Evolutionary conservation across 2,888 invertebrate species (phyloP), one percentile per base, ranked within the genome.

Genomic region (Ophion slaviceki): DNA sequence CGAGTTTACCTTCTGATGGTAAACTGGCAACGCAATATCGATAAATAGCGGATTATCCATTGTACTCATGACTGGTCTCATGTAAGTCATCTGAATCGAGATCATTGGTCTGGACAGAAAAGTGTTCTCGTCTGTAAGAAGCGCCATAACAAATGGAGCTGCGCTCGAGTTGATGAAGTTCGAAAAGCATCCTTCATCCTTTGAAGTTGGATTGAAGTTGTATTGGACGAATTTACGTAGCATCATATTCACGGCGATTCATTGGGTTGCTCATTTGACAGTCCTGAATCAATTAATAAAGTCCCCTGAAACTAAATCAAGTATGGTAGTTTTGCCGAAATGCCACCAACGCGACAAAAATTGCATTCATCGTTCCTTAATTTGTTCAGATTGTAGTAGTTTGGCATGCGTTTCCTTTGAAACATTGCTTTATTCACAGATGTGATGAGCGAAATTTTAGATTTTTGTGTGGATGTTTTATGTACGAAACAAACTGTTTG

Each of bases 1-100:
- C 17, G 17, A 62, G 28, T 57, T 67, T 57, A 20, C 61, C 36
- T 14, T 53, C 57, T 57, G 53, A 76, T 53, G 66, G n/a, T 57
- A 8, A 32, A 20, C 11, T 17, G 28, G 8, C 28, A 64, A 32
- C 14, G 24, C 14, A 57, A 6, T 20, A 66, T 67, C 17, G 14
- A 3, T 11, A 40, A 24, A 61, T 6, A 32, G 14, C 10, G 47
- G 32, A 17, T 53, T 53, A 17, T 17, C 4, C 14, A 17, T 53
- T 53, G 53, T 17, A 53, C 53, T 53, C 17, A 14, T 53, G 4
- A 17, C 11, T 53, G 14, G 17, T 17, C 53, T 5, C 32, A 32
- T 32, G 32, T 32, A 4, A 32, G 32, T 32, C 32, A 32, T 32
- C 32, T 32, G 0, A 32, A 32, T 32, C 32, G 32, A 32, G 32